Percentiles rank a stretch among this genome's conserved stretches.
These are phyloP conservation scores for Oryzias melastigma DNA, from an alignment of 2,113 vertebrate species.

Conservation along the genomic window DNA sequence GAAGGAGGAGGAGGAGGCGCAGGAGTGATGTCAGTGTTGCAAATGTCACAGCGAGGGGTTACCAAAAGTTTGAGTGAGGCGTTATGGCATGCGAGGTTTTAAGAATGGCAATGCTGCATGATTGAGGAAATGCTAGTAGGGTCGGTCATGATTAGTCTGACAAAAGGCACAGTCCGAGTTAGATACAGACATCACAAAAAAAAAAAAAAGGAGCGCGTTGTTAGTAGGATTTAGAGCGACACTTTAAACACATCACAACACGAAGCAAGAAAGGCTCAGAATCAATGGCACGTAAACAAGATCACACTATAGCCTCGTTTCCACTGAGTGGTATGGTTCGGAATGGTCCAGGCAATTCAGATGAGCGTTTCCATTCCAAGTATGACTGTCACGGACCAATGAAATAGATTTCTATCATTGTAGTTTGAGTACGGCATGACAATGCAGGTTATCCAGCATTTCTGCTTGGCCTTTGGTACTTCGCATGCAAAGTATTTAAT, in stretches of 20 bases:
- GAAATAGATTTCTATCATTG: no score
- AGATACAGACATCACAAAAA: conserved; percentile 67
- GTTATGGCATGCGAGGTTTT: conserved; percentile 83
- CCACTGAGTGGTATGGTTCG: conserved; percentile 16
- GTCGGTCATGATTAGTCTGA: conserved; percentile 64
- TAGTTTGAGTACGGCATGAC: no score
- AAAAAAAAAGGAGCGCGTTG: conserved; percentile 51
- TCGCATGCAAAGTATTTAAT: no score
- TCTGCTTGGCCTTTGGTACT: no score
- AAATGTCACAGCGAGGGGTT: conserved; percentile 51
- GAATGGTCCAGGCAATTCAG: no score
- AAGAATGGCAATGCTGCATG: conserved; percentile 69
- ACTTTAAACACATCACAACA: conserved; percentile 79
- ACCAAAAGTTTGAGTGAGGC: conserved; percentile 73
- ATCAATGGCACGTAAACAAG: conserved; percentile 57
- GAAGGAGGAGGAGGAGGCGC: conserved; percentile 54
- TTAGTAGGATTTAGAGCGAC: conserved; percentile 59
- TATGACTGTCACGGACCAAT: no score
- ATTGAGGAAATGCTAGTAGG: conserved; percentile 21
- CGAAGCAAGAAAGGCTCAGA: conserved; percentile 31
- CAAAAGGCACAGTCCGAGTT: conserved; percentile 62
- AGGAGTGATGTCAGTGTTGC: conserved; percentile 52
- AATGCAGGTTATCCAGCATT: no score
- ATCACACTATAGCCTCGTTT: conserved; percentile 18
- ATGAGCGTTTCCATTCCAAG: no score